Base-by-base conservation (phyloP, 2,888 invertebrate genomes). In the Nomada goodeniana region DNA sequence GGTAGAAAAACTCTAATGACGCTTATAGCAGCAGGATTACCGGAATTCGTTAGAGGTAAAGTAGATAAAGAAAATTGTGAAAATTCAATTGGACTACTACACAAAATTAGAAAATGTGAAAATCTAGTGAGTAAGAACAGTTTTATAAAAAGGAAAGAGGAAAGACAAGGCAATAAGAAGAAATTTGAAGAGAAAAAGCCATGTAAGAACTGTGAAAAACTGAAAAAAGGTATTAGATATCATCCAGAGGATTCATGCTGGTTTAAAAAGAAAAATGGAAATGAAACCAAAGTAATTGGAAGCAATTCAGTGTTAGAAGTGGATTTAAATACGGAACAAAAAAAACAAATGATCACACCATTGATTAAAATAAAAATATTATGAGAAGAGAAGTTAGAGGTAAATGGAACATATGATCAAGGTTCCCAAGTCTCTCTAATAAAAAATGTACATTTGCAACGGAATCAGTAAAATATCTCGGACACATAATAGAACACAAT, bases 391-490 rank as follows among this genome's bases (percentile, higher is more conserved):
- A 86, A 68, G 4, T 15, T 83, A 61, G 74, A 84, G 63, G 52
- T 82, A 60, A 44, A 61, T 11, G 86, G 80, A 68, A 76, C 57
- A 29, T 88, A 88, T 75, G 86, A 88, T 61, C 55, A 84, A 79
- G 86, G 88, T 0, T 86, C 87, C 3, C 69, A 88, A 26, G 82
- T 88, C 13, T 89, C 86, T 18, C 52, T 88, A 68, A 89, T 88
- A 50, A 7, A 50, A 50, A 64, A 50, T 50, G 47, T 29, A 18
- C 18, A 50, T 50, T 64, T 26, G 64, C 64, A 26, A 18, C 50
- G 2, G 4, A 50, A 18, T 52, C 26, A 52, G 18, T 64, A 2
- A 64, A 50, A 61, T 53, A 53, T n/a, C 7, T 20, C 15, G 53
- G 20, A 18, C 53, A 53, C 20, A 53, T 53, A 15, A 53, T 76